Conservation (phyloP, 2,113 vertebrate species). For the Stegostoma tigrinum region DNA sequence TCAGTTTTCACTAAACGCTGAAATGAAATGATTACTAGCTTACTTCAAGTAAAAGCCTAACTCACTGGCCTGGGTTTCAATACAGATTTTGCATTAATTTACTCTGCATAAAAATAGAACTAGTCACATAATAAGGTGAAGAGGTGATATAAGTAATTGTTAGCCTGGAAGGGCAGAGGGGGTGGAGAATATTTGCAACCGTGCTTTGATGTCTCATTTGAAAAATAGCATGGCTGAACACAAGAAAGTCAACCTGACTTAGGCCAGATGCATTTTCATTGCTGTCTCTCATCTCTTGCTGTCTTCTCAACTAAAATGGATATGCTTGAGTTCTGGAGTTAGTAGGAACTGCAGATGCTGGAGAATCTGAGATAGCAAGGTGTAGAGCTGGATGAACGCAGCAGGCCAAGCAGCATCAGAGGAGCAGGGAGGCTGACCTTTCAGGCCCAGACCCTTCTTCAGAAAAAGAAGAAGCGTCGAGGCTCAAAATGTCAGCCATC, state of each 20-base stretch:
- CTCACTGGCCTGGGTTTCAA: neutral
- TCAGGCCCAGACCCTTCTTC: too few species aligned
- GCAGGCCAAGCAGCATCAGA: too few species aligned
- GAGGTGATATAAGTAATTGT: slow-evolving; percentile 7
- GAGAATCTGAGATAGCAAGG: too few species aligned
- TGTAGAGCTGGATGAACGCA: too few species aligned
- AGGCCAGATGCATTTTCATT: slow-evolving; percentile 33
- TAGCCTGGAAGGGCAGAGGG: neutral
- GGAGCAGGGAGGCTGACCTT: too few species aligned
- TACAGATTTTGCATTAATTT: slow-evolving; percentile 6
- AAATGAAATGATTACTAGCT: neutral
- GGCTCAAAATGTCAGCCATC: too few species aligned
- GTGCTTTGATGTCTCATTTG: neutral
- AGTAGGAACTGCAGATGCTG: too few species aligned
- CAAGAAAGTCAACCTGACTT: slow-evolving; percentile 25
- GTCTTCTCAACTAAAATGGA: neutral
- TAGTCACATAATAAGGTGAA: neutral
- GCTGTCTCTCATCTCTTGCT: neutral
- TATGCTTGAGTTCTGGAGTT: neutral
- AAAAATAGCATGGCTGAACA: slow-evolving; percentile 13
- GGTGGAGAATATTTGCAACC: neutral
- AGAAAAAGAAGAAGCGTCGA: too few species aligned
- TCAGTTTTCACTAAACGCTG: neutral
- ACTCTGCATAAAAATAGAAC: slow-evolving; percentile 26
- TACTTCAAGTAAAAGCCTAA: neutral